Evolutionary conservation across 2,797 vertebrate species (phyloP).

Genomic region (Euphonia xanthogaster): DNA sequence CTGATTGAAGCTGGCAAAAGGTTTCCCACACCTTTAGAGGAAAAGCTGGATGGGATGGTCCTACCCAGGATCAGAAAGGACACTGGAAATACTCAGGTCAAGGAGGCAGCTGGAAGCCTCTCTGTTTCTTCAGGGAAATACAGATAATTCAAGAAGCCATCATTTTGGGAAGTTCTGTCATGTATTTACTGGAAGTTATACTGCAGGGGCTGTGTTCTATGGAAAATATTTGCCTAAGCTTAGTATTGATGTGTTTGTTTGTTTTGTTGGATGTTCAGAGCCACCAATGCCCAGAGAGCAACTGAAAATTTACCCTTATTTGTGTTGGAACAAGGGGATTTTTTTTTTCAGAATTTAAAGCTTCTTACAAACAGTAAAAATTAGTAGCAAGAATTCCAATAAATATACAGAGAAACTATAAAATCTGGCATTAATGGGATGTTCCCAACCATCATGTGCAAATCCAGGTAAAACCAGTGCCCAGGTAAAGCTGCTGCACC

Average conservation of each 20-base stretch:
- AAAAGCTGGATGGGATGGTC: not conserved
- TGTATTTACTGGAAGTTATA: conserved; percentile 42
- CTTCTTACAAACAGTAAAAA: not conserved
- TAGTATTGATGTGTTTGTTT: not conserved
- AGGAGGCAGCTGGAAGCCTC: not conserved
- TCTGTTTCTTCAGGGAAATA: conserved; percentile 35
- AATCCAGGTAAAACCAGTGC: not conserved
- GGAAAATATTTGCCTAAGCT: not conserved
- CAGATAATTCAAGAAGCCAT: conserved; percentile 7
- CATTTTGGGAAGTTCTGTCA: conserved; percentile 13
- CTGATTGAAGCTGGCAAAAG: not conserved
- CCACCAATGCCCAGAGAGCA: not conserved
- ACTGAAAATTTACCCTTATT: not conserved
- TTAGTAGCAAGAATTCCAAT: not conserved
- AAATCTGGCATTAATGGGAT: not conserved
- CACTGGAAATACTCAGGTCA: not conserved
- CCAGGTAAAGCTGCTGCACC: not conserved
- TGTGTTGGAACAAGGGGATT: not conserved
- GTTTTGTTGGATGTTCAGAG: not conserved
- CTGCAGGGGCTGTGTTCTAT: not conserved
- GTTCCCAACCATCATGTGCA: accelerated
- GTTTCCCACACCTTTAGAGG: not conserved
- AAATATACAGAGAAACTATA: not conserved
- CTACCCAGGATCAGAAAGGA: not conserved
- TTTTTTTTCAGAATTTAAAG: not conserved